These are phyloP conservation scores for Oxycera nigricornis DNA, from an alignment of 2,888 invertebrate genomes.

Conservation along the genomic window DNA sequence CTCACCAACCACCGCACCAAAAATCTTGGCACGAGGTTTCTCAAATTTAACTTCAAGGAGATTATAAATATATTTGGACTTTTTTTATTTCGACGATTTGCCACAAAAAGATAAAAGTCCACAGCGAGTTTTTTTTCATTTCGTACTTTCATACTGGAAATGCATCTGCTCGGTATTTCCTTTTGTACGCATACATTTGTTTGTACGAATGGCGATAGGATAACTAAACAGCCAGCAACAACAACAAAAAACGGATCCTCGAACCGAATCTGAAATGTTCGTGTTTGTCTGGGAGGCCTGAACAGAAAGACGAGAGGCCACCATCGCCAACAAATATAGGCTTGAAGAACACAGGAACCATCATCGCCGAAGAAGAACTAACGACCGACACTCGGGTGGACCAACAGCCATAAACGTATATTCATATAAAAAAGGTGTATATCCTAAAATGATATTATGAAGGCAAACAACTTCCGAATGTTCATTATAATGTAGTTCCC, in stretches of 20 bases:
- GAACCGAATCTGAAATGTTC: background rate
- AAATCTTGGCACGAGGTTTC: constrained; percentile 18
- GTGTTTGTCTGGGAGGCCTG: background rate
- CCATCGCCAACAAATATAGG: background rate
- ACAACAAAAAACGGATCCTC: constrained; percentile 1
- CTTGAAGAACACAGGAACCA: background rate
- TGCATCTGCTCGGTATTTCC: constrained; percentile 25
- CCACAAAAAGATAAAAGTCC: background rate
- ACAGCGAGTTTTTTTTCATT: background rate
- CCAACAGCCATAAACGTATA: background rate
- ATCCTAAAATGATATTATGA: constrained; percentile 10
- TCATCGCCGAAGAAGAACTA: background rate
- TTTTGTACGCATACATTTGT: background rate
- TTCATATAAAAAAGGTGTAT: background rate
- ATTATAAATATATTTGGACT: background rate
- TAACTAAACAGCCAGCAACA: background rate
- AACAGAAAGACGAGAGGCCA: background rate
- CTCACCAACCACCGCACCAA: background rate
- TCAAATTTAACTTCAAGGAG: constrained; percentile 1
- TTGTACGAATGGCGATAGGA: background rate
- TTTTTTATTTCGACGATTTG: background rate
- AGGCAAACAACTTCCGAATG: constrained; percentile 19
- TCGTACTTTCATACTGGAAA: background rate
- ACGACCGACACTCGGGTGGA: background rate
- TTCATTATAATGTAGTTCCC: background rate